phyloP scores from a whole-genome alignment of 92 coral and sea anemone species.

The Parazoanthus darwini region DNA sequence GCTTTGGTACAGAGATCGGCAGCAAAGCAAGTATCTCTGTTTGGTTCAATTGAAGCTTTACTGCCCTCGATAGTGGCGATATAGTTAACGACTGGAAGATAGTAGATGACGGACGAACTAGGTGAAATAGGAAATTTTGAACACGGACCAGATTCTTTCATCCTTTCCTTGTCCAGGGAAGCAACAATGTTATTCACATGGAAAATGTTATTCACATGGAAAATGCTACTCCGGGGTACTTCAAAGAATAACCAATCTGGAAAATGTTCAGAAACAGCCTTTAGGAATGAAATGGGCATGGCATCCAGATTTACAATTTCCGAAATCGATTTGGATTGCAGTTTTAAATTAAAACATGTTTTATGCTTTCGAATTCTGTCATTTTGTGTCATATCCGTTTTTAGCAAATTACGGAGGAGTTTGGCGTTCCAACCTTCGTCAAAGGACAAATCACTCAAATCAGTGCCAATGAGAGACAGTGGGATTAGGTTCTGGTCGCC shows the following conservation, averaged over 20 bases:
- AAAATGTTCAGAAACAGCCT: constrained; percentile 22
- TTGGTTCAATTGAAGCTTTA: neutral
- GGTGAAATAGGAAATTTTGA: constrained; percentile 11
- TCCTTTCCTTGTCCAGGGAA: neutral
- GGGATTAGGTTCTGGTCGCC: constrained; percentile 40
- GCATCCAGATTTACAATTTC: constrained; percentile 36
- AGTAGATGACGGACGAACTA: constrained; percentile 8
- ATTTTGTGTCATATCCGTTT: neutral
- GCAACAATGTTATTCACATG: constrained; percentile 43
- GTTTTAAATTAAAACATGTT: neutral
- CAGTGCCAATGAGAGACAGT: constrained; percentile 48
- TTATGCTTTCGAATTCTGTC: neutral
- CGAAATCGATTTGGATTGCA: neutral
- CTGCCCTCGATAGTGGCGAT: constrained; percentile 11
- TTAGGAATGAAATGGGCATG: constrained; percentile 36
- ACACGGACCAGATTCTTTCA: constrained; percentile 24
- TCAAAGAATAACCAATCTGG: constrained; percentile 42
- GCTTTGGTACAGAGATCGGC: constrained; percentile 30
- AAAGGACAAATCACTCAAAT: neutral
- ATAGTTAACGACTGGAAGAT: constrained; percentile 29
- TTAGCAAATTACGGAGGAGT: neutral
- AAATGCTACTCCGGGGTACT: constrained; percentile 5
- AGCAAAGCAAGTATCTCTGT: constrained; percentile 44
- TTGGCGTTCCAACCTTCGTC: neutral
- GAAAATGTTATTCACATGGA: constrained; percentile 43